Evolutionary conservation across 2,888 invertebrate genomes (phyloP).

Genomic region (Rhagonycha lutea): DNA sequence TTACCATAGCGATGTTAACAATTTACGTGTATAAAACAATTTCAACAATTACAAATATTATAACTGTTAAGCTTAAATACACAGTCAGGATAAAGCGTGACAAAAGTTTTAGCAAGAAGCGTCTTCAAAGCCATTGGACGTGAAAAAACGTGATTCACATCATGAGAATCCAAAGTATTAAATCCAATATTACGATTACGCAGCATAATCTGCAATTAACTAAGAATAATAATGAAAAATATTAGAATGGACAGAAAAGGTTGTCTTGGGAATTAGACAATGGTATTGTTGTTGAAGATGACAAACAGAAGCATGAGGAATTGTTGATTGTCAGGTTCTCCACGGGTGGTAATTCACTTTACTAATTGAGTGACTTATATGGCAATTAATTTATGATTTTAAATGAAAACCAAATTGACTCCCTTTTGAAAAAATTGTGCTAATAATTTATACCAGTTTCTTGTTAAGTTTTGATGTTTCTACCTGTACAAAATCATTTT

Average conservation of each 20-base stretch:
- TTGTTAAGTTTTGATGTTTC: background rate
- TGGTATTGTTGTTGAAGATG: constrained; percentile 33
- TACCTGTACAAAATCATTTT: background rate
- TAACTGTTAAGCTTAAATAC: background rate
- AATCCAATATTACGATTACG: constrained; percentile 25
- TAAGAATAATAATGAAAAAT: constrained; percentile 38
- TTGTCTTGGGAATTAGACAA: constrained; percentile 35
- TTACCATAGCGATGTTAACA: background rate
- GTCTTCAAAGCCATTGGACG: constrained; percentile 16
- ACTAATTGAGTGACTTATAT: constrained; percentile 45
- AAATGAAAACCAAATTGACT: background rate
- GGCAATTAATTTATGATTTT: background rate
- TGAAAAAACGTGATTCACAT: constrained; percentile 22
- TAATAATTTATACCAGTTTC: background rate
- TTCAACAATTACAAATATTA: background rate
- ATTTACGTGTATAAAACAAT: background rate
- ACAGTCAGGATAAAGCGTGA: constrained; percentile 8
- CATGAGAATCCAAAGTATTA: constrained; percentile 17
- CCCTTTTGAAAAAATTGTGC: background rate
- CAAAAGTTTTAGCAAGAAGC: constrained; percentile 21
- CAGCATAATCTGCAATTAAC: constrained; percentile 35
- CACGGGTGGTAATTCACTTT: constrained; percentile 43
- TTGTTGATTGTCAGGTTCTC: constrained; percentile 48
- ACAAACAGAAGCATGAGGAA: constrained; percentile 50
- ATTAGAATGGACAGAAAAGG: constrained; percentile 33